phyloP scores from a whole-genome alignment of 2,888 invertebrate species.

The Dicyrtoma fusca region DNA sequence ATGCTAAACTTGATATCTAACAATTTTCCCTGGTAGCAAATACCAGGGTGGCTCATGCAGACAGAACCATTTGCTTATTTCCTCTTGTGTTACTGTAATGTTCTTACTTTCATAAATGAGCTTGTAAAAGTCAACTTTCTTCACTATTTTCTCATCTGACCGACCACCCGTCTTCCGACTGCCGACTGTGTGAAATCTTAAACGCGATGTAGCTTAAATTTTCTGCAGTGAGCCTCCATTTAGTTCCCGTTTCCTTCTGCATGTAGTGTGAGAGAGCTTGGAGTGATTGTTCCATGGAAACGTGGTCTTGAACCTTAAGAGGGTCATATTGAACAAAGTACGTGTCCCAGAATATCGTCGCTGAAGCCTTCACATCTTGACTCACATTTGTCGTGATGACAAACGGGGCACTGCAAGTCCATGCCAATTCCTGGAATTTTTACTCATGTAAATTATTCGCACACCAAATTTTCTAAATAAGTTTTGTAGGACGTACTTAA shows the following conservation, averaged over 20 bases:
- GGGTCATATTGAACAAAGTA: background rate
- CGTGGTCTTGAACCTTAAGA: background rate
- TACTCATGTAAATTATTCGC: too few relatives aligned
- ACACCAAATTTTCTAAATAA: too few relatives aligned
- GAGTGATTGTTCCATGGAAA: too few relatives aligned
- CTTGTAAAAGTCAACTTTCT: background rate
- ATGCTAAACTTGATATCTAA: too few relatives aligned
- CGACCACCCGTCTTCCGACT: background rate
- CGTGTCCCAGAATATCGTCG: conserved; percentile 23
- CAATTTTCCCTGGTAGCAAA: too few relatives aligned
- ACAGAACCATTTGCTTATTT: too few relatives aligned
- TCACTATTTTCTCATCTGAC: background rate
- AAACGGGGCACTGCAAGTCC: conserved; percentile 18
- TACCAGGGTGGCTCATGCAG: too few relatives aligned
- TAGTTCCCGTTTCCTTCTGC: conserved; percentile 10
- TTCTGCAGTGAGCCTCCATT: conserved; percentile 5
- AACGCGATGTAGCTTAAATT: background rate
- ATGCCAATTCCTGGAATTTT: conserved; percentile 1
- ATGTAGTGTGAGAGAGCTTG: conserved; percentile 9
- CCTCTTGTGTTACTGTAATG: too few relatives aligned
- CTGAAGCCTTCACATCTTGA: background rate
- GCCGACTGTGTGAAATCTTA: background rate
- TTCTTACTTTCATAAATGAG: too few relatives aligned
- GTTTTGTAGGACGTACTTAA: too few relatives aligned
- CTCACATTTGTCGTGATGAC: conserved; percentile 8